These are phyloP conservation scores for Oxystoma pomonae DNA, from an alignment of 2,888 invertebrate genomes.

Conservation along the genomic window DNA sequence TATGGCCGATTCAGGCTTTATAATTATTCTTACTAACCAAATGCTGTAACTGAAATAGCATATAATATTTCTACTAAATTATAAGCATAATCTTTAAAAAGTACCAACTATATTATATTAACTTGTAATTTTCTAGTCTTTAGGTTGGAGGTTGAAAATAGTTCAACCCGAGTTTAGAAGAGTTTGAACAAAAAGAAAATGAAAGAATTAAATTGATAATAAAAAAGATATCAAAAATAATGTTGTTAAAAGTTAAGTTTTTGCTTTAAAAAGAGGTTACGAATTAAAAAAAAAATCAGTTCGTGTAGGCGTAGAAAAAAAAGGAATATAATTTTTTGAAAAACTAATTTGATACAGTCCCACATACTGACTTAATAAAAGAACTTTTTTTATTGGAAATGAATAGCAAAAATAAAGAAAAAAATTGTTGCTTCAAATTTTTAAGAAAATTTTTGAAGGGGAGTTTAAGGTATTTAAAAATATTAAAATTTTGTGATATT, in stretches of 20 bases:
- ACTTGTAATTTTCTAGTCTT: slow-evolving; percentile 45
- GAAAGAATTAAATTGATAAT: neutral
- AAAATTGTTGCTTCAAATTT: too few species aligned
- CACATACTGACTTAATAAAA: too few species aligned
- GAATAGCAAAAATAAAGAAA: too few species aligned
- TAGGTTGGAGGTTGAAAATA: slow-evolving; percentile 35
- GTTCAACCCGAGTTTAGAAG: neutral
- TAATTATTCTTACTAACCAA: slow-evolving; percentile 39
- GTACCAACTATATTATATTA: slow-evolving; percentile 60
- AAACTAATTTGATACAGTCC: too few species aligned
- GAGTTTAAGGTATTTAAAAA: too few species aligned
- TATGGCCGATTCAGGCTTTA: slow-evolving; percentile 35
- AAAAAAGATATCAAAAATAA: slow-evolving; percentile 14
- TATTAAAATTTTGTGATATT: too few species aligned
- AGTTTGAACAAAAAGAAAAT: too few species aligned
- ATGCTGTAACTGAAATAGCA: slow-evolving; percentile 44
- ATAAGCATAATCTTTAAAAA: slow-evolving; percentile 53
- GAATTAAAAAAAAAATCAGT: neutral
- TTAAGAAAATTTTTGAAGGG: too few species aligned
- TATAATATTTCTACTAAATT: slow-evolving; percentile 47
- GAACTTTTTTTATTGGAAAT: too few species aligned
- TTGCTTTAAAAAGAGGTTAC: neutral
- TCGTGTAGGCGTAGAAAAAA: neutral
- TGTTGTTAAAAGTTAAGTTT: slow-evolving; percentile 11
- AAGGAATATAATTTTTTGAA: neutral